Percentiles rank a stretch among this genome's conserved stretches.
Conservation (phyloP, 2,888 invertebrate species). For the Cephus pygmeus region DNA sequence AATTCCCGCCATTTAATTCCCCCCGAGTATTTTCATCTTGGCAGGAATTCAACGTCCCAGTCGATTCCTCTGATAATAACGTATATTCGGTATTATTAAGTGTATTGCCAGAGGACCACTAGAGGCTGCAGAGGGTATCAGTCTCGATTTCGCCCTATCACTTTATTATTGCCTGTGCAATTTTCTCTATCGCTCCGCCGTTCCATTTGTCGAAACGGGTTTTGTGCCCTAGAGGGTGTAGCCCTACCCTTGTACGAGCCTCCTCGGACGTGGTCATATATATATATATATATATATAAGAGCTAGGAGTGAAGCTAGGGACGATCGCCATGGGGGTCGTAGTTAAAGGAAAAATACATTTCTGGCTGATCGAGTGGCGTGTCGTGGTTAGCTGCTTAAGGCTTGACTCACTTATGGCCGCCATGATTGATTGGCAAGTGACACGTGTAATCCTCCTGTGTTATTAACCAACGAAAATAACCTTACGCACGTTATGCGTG, state of each 20-base stretch:
- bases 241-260: slow-evolving; percentile 5
- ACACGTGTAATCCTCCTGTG: neutral
- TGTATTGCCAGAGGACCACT: neutral
- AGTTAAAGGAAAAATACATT: neutral
- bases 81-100: neutral
- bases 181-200: slow-evolving; percentile 52
- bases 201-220: slow-evolving; percentile 54
- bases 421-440: neutral
- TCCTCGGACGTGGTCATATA: neutral
- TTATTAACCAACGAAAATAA: neutral
- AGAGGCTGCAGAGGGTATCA: neutral
- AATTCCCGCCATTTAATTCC: neutral
- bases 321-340: neutral
- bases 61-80: neutral
- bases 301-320: neutral
- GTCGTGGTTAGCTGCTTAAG: neutral
- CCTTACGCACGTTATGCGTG: neutral
- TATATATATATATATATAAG: neutral
- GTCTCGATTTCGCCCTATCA: slow-evolving; percentile 44
- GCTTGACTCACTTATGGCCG: neutral
- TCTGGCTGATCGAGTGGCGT: neutral
- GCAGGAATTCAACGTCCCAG: neutral
- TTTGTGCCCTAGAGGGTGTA: slow-evolving; percentile 35
- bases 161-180: slow-evolving; percentile 41
- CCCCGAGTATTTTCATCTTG: neutral